Evolutionary conservation across 2,113 vertebrate species (phyloP), one percentile per base, ranked within the genome.

Genomic region (Tragelaphus buxtoni): DNA sequence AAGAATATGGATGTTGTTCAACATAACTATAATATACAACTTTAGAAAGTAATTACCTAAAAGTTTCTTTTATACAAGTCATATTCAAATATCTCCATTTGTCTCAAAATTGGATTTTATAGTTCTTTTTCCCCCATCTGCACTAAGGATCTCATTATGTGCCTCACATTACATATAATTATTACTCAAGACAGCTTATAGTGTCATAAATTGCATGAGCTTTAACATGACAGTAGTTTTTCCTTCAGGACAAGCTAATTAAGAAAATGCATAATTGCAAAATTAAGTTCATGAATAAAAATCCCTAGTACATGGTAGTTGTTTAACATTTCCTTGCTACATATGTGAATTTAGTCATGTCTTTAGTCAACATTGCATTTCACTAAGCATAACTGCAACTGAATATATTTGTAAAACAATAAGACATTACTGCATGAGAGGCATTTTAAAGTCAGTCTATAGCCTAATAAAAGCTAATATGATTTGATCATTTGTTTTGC

Each of bases 361-460:
- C 85, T 91, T 82, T 26, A 93, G 77, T 42, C 85, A 77, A 56
- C 20, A n/a, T 51, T 94, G 6, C 35, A 88, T 94, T 96, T 97
- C 42, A 58, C 39, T 90, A 77, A 90, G 60, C 32, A 88, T 5
- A 42, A 81, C 7, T 79, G 18, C 39, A 94, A n/a, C 2, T 61
- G 16, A 79, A 47, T n/a, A 69, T 56, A 35, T 61, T 94, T 94
- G 30, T 14, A 42, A 84, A 92, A 85, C 18, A 96, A 28, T 7
- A 72, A 8, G 30, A 35, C 12, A 4, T 56, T 74, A 79, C n/a
- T 74, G 1, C 51, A 10, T 96, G 83, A 72, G 28, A 47, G 9
- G 22, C 26, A 53, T 51, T 83, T 94, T 90, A 53, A 74, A 87
- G 35, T 89, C 51, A 92, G 51, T 56, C 32, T 53, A 65, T 28